phyloP scores from a whole-genome alignment of 2,888 invertebrate genomes.

The Euphydryas editha region DNA sequence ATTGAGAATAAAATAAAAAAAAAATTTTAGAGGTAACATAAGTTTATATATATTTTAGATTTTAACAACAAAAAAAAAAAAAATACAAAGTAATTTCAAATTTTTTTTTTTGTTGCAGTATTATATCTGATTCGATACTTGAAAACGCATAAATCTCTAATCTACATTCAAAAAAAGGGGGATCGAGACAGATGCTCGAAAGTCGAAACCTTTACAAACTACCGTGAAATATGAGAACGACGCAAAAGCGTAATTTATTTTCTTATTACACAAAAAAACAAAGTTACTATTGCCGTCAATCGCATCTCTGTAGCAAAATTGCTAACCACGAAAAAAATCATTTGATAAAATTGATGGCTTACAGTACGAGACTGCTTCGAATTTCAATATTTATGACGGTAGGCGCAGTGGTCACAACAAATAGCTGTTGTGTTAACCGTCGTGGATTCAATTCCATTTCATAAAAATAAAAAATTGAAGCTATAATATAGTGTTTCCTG shows the following conservation, averaged over 20 bases:
- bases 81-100: too few species aligned
- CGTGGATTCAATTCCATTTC: too few species aligned
- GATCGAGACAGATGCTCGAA: slow-evolving; percentile 28
- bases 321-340: not conserved
- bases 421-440: too few species aligned
- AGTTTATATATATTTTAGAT: too few species aligned
- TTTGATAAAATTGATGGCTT: not conserved
- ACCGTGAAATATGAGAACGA: slow-evolving; percentile 44
- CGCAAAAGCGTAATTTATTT: slow-evolving; percentile 41
- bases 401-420: too few species aligned
- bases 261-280: slow-evolving; percentile 39
- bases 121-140: not conserved
- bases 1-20: too few species aligned
- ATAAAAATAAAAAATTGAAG: too few species aligned
- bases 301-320: not conserved
- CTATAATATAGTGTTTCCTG: too few species aligned
- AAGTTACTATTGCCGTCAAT: slow-evolving; percentile 8
- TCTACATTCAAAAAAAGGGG: not conserved
- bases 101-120: not conserved
- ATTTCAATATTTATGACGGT: too few species aligned
- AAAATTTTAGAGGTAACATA: too few species aligned
- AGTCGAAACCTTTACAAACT: slow-evolving; percentile 39
- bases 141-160: slow-evolving; percentile 17
- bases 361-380: too few species aligned
- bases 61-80: too few species aligned